Percentiles rank a stretch among this genome's conserved stretches.
Conservation (phyloP, 1,140 invertebrate genomes). For the Leucophenga varia region DNA sequence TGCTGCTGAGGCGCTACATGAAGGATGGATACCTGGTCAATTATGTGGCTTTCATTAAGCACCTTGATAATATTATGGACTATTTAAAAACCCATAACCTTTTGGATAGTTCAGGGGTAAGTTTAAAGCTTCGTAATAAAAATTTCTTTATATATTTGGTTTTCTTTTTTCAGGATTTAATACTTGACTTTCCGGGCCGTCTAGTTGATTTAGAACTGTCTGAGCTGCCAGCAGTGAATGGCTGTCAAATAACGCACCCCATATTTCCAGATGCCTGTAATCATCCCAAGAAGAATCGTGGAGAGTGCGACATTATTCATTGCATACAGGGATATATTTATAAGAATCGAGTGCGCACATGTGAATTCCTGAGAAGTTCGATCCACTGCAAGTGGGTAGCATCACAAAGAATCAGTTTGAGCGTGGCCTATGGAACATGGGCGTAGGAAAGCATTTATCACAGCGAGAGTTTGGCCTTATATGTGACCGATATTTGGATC, state of each 20-base stretch:
- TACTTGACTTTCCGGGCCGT: slow-evolving; percentile 62
- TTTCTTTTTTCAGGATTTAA: slow-evolving; percentile 55
- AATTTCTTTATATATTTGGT: background rate
- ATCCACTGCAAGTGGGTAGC: slow-evolving; percentile 63
- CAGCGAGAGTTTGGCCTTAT: slow-evolving; percentile 63
- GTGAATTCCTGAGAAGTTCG: slow-evolving; percentile 67
- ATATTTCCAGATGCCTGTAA: slow-evolving; percentile 45
- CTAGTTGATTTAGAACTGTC: slow-evolving; percentile 67
- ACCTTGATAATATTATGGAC: slow-evolving; percentile 61
- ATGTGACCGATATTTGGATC: slow-evolving; percentile 65
- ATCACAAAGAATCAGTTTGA: slow-evolving; percentile 67
- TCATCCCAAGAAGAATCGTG: slow-evolving; percentile 31
- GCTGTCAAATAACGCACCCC: slow-evolving; percentile 29
- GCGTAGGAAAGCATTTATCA: slow-evolving; percentile 61
- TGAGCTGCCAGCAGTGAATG: slow-evolving; percentile 65
- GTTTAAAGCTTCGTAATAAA: no score
- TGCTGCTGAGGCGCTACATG: slow-evolving; percentile 68
- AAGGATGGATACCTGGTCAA: slow-evolving; percentile 71
- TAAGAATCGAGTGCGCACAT: slow-evolving; percentile 63
- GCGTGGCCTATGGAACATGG: slow-evolving; percentile 64
- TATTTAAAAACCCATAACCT: slow-evolving; percentile 35
- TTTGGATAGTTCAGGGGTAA: slow-evolving; percentile 38
- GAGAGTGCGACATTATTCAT: slow-evolving; percentile 38
- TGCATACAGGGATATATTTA: slow-evolving; percentile 59
- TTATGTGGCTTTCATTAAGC: slow-evolving; percentile 69